These are phyloP conservation scores for Seriola rivoliana DNA, from an alignment of 2,113 vertebrate species.

Conservation along the genomic window DNA sequence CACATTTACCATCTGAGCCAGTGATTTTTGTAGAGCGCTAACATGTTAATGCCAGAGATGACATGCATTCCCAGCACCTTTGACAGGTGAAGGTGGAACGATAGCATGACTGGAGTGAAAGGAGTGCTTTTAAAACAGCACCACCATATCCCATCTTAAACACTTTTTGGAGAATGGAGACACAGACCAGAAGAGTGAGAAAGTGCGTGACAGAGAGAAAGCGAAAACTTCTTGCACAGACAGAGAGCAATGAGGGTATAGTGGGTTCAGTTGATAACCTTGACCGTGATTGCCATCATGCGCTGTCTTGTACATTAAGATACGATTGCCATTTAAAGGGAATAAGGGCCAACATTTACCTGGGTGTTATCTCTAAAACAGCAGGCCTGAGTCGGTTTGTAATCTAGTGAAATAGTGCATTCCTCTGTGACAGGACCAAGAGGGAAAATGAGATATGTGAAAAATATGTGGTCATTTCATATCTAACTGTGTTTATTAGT, in stretches of 20 bases:
- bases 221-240: constrained; percentile 6
- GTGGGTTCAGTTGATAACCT: constrained; percentile 64
- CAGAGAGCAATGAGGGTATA: constrained; percentile 36
- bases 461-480: constrained; percentile 46
- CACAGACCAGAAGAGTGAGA: constrained; percentile 6
- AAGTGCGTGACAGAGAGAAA: constrained; percentile 26
- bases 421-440: constrained; percentile 46
- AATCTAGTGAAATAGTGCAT: constrained; percentile 64
- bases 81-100: constrained; percentile 20
- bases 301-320: constrained; percentile 38
- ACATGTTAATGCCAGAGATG: constrained; percentile 35
- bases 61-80: constrained; percentile 12
- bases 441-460: constrained; percentile 37
- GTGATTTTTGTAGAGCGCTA: constrained; percentile 30
- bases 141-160: constrained; percentile 6
- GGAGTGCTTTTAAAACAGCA: constrained; percentile 12
- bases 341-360: constrained; percentile 59
- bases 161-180: not conserved
- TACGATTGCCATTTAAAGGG: constrained; percentile 70
- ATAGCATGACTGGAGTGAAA: constrained; percentile 24
- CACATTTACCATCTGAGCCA: constrained; percentile 27
- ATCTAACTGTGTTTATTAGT: constrained; percentile 19
- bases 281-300: constrained; percentile 52
- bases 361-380: constrained; percentile 72
- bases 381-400: constrained; percentile 57